Conservation (phyloP, 1,140 invertebrate species). For the Cotesia glomerata region DNA sequence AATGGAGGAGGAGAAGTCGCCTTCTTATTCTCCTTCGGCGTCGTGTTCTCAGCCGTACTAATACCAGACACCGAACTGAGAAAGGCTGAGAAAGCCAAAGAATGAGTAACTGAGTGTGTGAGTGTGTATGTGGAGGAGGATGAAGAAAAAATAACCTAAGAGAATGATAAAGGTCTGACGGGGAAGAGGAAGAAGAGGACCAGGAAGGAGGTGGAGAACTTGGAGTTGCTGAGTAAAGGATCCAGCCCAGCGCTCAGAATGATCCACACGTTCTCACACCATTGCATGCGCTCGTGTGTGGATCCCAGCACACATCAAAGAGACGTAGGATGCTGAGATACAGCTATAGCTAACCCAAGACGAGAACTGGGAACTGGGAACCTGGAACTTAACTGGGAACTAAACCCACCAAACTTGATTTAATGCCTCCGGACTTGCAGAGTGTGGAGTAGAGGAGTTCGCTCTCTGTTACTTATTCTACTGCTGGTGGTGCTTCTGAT, state of each 20-base stretch:
- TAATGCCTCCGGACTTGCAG: slow-evolving; percentile 40
- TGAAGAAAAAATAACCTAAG: neutral
- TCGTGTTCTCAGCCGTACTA: neutral
- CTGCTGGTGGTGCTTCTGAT: too few species aligned
- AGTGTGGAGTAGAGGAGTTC: neutral
- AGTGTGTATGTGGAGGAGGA: neutral
- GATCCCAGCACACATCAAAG: neutral
- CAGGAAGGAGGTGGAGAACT: slow-evolving; percentile 13
- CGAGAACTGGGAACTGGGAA: neutral
- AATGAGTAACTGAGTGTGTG: too few species aligned
- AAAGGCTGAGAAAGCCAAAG: too few species aligned
- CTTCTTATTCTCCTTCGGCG: slow-evolving; percentile 6
- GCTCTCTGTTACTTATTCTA: too few species aligned
- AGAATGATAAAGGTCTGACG: slow-evolving; percentile 1
- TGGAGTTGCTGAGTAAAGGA: slow-evolving; percentile 11
- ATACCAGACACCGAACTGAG: too few species aligned
- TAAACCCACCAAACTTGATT: slow-evolving; percentile 45
- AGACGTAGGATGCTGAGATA: neutral
- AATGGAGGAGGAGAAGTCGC: slow-evolving; percentile 40
- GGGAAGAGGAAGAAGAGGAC: slow-evolving; percentile 5
- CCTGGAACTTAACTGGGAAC: slow-evolving; percentile 21
- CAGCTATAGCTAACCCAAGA: neutral
- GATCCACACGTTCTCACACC: slow-evolving; percentile 3
- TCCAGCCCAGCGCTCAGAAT: slow-evolving; percentile 13
- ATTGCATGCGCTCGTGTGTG: neutral